Conservation (phyloP, 2,113 vertebrate species). For the Hylia prasina region DNA sequence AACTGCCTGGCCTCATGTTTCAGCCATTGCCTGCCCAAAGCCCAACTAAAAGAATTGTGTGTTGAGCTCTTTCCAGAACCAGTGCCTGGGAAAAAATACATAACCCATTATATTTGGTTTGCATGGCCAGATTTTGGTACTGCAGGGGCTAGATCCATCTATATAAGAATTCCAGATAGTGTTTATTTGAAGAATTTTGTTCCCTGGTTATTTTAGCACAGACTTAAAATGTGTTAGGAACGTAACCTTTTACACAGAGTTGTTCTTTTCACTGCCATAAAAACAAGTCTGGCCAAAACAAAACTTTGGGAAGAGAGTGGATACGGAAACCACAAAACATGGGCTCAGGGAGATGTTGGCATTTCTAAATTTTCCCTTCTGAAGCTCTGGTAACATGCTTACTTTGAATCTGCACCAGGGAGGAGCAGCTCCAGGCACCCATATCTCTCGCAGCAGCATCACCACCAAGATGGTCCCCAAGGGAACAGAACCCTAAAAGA, state of each 20-base stretch:
- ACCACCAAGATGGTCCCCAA: neutral
- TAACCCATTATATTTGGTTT: neutral
- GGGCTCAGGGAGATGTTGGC: neutral
- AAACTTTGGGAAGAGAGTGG: neutral
- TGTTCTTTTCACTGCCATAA: neutral
- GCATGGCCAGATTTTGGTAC: neutral
- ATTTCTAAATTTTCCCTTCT: neutral
- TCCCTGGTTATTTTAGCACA: neutral
- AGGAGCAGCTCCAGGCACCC: neutral
- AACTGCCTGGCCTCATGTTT: neutral
- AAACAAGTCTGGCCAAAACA: neutral
- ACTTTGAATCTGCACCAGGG: neutral
- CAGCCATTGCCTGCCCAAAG: neutral
- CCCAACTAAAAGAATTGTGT: neutral
- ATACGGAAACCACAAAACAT: fast-evolving
- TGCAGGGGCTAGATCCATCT: neutral
- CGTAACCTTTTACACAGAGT: neutral
- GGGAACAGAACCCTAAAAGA: neutral
- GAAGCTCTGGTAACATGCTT: fast-evolving
- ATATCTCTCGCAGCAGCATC: fast-evolving
- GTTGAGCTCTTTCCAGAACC: neutral
- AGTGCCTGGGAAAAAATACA: neutral
- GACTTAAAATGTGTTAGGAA: neutral
- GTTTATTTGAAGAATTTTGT: neutral
- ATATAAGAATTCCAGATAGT: neutral